Percentiles rank a stretch among this genome's conserved stretches.
These are phyloP conservation scores for Amphimedon queenslandica DNA, from an alignment of 37 sponge, comb jelly and placozoan species.

Conservation along the genomic window DNA sequence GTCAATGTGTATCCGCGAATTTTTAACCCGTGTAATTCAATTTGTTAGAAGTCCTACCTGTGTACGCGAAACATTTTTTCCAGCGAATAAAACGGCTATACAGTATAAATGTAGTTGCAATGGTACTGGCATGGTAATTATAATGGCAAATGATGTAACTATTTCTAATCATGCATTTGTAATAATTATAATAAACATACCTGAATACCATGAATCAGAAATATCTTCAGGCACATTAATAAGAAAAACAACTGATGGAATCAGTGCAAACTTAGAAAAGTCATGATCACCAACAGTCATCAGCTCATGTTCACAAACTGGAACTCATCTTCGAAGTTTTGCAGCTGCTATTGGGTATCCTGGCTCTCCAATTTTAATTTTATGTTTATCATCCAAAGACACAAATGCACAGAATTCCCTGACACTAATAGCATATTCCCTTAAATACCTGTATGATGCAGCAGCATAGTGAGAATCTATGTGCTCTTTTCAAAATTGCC, in stretches of 20 bases:
- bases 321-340: not conserved
- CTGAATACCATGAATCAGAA: slow-evolving; percentile 26
- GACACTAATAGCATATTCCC: slow-evolving; percentile 32
- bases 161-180: too few species aligned
- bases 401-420: slow-evolving; percentile 14
- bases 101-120: too few species aligned
- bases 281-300: slow-evolving; percentile 44
- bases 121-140: too few species aligned
- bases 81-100: too few species aligned
- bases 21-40: too few species aligned
- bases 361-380: slow-evolving; percentile 48
- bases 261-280: too few species aligned
- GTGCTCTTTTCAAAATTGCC: slow-evolving; percentile 26
- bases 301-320: not conserved
- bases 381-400: slow-evolving; percentile 43
- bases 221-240: slow-evolving; percentile 41
- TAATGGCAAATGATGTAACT: too few species aligned
- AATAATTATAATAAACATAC: too few species aligned
- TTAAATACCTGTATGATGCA: slow-evolving; percentile 28
- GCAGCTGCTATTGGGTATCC: slow-evolving; percentile 56
- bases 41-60: too few species aligned
- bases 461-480: slow-evolving; percentile 48
- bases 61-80: too few species aligned
- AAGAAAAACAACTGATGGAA: slow-evolving; percentile 45
- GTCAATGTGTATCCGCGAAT: too few species aligned